Percentiles rank a stretch among this genome's conserved stretches.
phyloP scores from a whole-genome alignment of 2,113 vertebrate genomes.

The Pterophyllum scalare region DNA sequence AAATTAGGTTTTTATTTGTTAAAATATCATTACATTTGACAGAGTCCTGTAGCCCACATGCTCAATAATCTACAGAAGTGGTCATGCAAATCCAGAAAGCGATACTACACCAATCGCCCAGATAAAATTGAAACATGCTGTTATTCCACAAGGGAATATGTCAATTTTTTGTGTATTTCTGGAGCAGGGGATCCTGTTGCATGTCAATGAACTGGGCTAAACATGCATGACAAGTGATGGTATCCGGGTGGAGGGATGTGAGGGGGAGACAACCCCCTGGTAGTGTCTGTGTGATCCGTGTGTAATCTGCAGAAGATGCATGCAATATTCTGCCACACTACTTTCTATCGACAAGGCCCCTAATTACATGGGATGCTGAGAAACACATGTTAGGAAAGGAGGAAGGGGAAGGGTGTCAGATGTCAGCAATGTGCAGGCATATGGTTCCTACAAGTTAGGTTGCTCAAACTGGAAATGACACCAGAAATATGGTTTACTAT shows the following conservation, averaged over 20 bases:
- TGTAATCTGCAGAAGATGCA: slow-evolving; percentile 52
- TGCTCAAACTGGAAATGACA: slow-evolving; percentile 57
- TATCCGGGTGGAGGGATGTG: slow-evolving; percentile 33
- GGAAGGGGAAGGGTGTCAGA: slow-evolving; percentile 57
- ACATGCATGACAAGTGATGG: slow-evolving; percentile 66
- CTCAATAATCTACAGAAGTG: not conserved
- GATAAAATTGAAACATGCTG: slow-evolving; percentile 45
- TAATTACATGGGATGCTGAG: slow-evolving; percentile 69
- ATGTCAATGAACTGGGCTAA: slow-evolving; percentile 69
- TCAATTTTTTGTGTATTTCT: slow-evolving; percentile 17
- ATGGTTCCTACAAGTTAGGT: slow-evolving; percentile 59
- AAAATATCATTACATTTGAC: not conserved
- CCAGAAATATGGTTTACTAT: slow-evolving; percentile 16
- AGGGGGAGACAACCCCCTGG: slow-evolving; percentile 41
- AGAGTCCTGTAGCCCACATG: not conserved
- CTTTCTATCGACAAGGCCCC: slow-evolving; percentile 70
- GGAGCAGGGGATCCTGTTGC: slow-evolving; percentile 56
- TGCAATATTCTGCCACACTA: slow-evolving; percentile 32
- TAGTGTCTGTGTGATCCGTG: slow-evolving; percentile 51
- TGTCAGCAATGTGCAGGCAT: slow-evolving; percentile 64
- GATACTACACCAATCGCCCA: slow-evolving; percentile 24
- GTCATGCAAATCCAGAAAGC: slow-evolving; percentile 6
- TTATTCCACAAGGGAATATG: slow-evolving; percentile 49
- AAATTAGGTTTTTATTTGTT: not conserved
- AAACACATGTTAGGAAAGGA: slow-evolving; percentile 72